Conservation (phyloP, 30 jellyfish, hydroid and myxozoan genomes). For the Cassiopea xamachana region DNA sequence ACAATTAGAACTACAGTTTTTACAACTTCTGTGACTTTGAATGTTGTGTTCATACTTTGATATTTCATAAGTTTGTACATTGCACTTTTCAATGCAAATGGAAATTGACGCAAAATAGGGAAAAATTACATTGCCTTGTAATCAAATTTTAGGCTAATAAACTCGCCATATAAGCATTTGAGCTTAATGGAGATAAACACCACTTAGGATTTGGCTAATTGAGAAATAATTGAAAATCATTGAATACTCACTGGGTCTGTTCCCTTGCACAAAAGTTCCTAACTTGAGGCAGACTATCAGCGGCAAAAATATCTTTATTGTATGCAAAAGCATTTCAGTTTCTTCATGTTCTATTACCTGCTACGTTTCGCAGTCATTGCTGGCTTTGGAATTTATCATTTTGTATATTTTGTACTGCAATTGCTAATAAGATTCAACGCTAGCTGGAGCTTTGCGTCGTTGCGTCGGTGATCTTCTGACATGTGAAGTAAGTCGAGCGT, state of each 20-base stretch:
- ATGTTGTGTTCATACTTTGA: too few relatives aligned
- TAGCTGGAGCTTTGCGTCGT: slow-evolving; percentile 29
- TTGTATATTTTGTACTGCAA: not conserved
- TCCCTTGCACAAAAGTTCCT: slow-evolving; percentile 25
- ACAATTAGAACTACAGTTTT: too few relatives aligned
- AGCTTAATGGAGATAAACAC: too few relatives aligned
- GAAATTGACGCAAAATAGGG: too few relatives aligned
- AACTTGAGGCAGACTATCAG: slow-evolving; percentile 10
- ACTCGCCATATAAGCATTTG: too few relatives aligned
- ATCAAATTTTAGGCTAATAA: too few relatives aligned
- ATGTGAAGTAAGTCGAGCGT: slow-evolving; percentile 62
- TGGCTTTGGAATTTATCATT: slow-evolving; percentile 19
- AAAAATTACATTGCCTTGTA: too few relatives aligned
- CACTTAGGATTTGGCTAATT: not conserved
- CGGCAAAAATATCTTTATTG: slow-evolving; percentile 3
- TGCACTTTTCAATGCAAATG: too few relatives aligned
- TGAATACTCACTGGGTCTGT: slow-evolving; percentile 48
- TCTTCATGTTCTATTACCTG: slow-evolving; percentile 34
- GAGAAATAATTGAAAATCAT: slow-evolving; percentile 14
- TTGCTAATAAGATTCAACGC: not conserved
- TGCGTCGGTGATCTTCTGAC: slow-evolving; percentile 78
- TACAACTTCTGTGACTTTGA: too few relatives aligned
- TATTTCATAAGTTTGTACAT: too few relatives aligned
- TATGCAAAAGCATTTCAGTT: slow-evolving; percentile 39
- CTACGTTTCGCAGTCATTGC: not conserved